Evolutionary conservation across 2,113 vertebrate genomes (phyloP).

Genomic region (Colaptes auratus): DNA sequence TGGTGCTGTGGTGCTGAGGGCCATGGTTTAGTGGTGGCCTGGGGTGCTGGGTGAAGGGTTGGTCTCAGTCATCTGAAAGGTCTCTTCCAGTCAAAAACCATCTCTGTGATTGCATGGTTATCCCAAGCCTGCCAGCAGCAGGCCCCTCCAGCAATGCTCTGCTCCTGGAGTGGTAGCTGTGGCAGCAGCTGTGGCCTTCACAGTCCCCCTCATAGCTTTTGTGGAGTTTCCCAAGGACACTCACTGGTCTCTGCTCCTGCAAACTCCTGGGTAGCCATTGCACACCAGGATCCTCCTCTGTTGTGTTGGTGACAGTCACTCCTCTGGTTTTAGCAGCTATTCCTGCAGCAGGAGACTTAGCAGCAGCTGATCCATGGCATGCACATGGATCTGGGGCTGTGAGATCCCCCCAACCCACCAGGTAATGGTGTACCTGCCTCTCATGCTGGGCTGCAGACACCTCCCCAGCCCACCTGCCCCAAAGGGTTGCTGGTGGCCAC

Average conservation of each 20-base stretch:
- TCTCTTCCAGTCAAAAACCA: too few species aligned
- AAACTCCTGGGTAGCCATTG: rapidly evolving
- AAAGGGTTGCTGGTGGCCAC: rapidly evolving
- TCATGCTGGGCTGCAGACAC: rapidly evolving
- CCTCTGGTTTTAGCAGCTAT: neutral
- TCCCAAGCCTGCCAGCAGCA: neutral
- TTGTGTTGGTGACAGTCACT: rapidly evolving
- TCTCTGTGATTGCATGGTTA: too few species aligned
- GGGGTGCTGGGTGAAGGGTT: too few species aligned
- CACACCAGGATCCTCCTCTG: neutral
- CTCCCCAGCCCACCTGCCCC: neutral
- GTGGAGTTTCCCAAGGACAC: neutral
- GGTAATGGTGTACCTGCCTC: neutral
- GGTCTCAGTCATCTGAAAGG: too few species aligned
- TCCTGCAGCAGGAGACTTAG: neutral
- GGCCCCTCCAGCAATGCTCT: rapidly evolving
- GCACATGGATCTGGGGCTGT: rapidly evolving
- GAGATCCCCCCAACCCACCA: rapidly evolving
- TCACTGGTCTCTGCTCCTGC: rapidly evolving
- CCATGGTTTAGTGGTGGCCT: too few species aligned
- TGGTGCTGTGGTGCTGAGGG: too few species aligned
- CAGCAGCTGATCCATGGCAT: neutral
- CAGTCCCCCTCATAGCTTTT: rapidly evolving
- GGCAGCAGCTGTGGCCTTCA: neutral
- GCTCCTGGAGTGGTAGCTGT: rapidly evolving